A percentile compares a stretch with the other conserved stretches of the same genome.
Evolutionary conservation across 2,797 vertebrate species (phyloP).

Genomic region (Falco novaeseelandiae): DNA sequence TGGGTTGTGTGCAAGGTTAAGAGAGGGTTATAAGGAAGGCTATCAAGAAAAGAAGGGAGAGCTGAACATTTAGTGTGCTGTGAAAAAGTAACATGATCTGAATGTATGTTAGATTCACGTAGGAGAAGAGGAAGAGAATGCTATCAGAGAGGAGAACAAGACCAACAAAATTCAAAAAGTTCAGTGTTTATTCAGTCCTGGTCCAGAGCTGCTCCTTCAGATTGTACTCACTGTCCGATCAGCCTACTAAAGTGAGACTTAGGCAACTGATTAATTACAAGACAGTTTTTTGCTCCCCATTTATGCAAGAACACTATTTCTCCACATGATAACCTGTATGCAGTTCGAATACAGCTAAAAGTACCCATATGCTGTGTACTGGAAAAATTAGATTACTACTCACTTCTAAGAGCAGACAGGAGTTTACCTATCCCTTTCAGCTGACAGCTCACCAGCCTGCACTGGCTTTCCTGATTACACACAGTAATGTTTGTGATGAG

Average conservation of each 20-base stretch:
- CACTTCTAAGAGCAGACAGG: background rate
- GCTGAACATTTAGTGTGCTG: background rate
- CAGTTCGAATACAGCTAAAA: background rate
- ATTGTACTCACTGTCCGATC: background rate
- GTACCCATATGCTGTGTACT: background rate
- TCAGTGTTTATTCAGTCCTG: background rate
- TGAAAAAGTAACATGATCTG: background rate
- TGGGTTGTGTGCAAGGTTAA: background rate
- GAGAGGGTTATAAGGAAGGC: background rate
- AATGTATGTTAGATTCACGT: background rate
- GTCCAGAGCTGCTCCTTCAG: background rate
- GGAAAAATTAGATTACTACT: background rate
- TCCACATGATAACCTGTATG: background rate
- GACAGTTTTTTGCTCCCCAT: background rate
- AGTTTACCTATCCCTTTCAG: background rate
- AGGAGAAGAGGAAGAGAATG: background rate
- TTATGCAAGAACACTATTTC: background rate
- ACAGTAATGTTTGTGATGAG: background rate
- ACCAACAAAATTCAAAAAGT: background rate
- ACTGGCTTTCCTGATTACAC: background rate
- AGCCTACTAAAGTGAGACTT: conserved; percentile 6
- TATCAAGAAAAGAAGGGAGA: background rate
- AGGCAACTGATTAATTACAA: background rate
- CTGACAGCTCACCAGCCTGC: background rate
- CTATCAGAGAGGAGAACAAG: background rate